Evolutionary conservation across 2,888 invertebrate genomes (phyloP).

Genomic region (Morpho deidamia): DNA sequence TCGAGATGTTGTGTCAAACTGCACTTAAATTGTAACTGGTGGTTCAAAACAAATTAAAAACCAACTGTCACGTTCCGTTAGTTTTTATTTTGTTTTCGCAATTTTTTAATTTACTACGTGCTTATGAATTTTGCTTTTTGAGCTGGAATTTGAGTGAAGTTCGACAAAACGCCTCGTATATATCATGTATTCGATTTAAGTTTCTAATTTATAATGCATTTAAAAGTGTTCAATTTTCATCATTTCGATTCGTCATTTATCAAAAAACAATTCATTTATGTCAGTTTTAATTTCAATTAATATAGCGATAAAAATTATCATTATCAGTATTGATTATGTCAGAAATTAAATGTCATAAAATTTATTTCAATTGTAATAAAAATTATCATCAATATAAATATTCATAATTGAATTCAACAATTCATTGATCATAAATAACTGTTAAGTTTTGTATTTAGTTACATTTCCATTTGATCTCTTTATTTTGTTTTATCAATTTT

Average conservation of each 20-base stretch:
- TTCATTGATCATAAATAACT: constrained; percentile 42
- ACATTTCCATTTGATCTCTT: constrained; percentile 73
- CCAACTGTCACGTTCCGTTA: constrained; percentile 26
- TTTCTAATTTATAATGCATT: constrained; percentile 14
- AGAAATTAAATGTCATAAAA: not conserved
- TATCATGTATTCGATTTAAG: constrained; percentile 4
- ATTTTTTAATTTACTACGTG: constrained; percentile 45
- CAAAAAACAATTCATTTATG: no score
- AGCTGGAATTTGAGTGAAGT: constrained; percentile 68
- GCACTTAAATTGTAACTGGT: constrained; percentile 76
- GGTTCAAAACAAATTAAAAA: constrained; percentile 50
- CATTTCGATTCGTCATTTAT: no score
- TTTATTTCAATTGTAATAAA: not conserved
- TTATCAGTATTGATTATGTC: no score
- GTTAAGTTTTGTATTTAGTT: constrained; percentile 68
- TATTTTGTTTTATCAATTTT: constrained; percentile 61
- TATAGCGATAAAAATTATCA: no score
- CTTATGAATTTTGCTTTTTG: constrained; percentile 55
- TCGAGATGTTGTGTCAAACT: constrained; percentile 75
- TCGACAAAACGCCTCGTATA: constrained; percentile 55
- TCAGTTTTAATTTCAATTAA: no score
- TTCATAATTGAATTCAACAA: constrained; percentile 1
- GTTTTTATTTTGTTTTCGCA: constrained; percentile 41
- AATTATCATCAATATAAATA: constrained; percentile 16
- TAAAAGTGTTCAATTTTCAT: not conserved